These are phyloP conservation scores for Ciconia nigra DNA, from an alignment of 2,797 vertebrate genomes.

Conservation along the genomic window DNA sequence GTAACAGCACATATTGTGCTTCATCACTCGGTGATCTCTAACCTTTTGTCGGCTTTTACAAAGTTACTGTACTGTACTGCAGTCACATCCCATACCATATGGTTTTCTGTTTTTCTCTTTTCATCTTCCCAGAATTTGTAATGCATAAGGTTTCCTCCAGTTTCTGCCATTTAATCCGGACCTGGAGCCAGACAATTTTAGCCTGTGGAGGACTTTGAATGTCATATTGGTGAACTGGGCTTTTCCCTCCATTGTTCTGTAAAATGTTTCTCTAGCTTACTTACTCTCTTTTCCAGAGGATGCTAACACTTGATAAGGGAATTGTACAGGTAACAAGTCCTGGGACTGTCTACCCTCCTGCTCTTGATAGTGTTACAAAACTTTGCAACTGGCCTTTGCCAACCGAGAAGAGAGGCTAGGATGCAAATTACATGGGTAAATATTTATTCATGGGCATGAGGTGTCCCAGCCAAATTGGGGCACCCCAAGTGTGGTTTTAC, in stretches of 20 bases:
- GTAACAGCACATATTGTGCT: not conserved
- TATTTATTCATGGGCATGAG: not conserved
- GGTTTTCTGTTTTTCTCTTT: not conserved
- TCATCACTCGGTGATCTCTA: not conserved
- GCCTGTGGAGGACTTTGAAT: not conserved
- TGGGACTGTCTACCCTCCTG: not conserved
- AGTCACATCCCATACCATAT: not conserved
- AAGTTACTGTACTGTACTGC: not conserved
- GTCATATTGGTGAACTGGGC: not conserved
- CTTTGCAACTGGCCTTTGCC: not conserved
- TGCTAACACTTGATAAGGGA: not conserved
- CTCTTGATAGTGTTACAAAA: not conserved
- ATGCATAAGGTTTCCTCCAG: not conserved
- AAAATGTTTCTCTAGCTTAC: not conserved
- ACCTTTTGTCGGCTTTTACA: not conserved
- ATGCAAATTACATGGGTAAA: not conserved
- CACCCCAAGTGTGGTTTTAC: not conserved
- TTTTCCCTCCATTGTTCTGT: not conserved
- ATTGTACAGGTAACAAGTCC: not conserved
- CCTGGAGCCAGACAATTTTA: not conserved
- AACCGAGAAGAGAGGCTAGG: not conserved
- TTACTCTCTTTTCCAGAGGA: not conserved
- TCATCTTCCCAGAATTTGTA: not conserved
- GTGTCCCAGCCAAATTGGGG: not conserved
- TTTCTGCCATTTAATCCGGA: not conserved